Evolutionary conservation across 1,140 invertebrate genomes (phyloP), one percentile per base, ranked within the genome.

Genomic region (Euborellia annulipes): DNA sequence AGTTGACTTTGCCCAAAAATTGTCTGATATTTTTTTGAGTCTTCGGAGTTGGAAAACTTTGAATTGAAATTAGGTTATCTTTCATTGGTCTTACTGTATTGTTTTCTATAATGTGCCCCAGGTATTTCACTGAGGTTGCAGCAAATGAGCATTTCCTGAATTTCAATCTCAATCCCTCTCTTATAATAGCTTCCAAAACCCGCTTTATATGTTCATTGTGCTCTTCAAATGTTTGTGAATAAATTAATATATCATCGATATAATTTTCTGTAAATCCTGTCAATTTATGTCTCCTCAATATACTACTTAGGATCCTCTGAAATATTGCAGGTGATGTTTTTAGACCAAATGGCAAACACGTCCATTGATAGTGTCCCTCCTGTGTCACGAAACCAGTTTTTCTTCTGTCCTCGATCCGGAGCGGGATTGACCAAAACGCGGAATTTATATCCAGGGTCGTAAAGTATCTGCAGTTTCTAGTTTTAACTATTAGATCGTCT

Each of bases 231-330:
- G 49, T 44, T 43, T 45, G 22, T 23, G 53, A 49, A 42, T 46
- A 47, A 51, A 54, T 50, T 45, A 58, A 41, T 48, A 55, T 55
- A 49, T 51, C 45, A 27, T 52, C 57, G 14, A 52, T 51, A 40
- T 49, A 41, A 62, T 63, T 64, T 52, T 67, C 63, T 64, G 64
- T 65, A 67, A 47, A 63, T 61, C 40, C 62, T 62, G 11, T 66
- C 61, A 14, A 55, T 48, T 39, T 63, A 61, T 37, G 60, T 63
- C 47, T 62, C 63, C 44, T 67, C 63, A 45, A 66, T 58, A 53
- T 64, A 27, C 11, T 27, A 27, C 23, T 37, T 43, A 57, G 40
- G 34, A 57, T 52, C 43, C 64, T 46, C 66, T 68, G 16, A 65
- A 60, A 57, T 61, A 68, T 13, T 64, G 58, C 11, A 61, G 67